A percentile compares a stretch with the other conserved stretches of the same genome.
Conservation (phyloP, 1,140 invertebrate species). For the Notospermus geniculatus region DNA sequence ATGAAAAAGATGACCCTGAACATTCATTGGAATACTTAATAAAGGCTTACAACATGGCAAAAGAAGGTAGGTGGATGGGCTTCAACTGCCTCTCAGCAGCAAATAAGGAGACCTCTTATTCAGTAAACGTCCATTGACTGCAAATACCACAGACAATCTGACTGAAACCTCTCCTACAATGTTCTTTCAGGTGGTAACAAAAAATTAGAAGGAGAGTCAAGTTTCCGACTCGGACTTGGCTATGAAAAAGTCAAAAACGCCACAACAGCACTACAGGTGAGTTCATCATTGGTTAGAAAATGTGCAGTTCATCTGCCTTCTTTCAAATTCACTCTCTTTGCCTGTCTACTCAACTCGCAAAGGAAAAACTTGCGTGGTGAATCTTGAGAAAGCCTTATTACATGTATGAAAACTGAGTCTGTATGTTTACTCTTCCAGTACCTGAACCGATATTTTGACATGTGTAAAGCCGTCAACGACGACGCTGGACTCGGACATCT, state of each 20-base stretch:
- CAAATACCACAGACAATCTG: too few relatives aligned
- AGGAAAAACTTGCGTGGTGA: too few relatives aligned
- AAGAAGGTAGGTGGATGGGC: constrained; percentile 37
- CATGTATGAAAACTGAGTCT: too few relatives aligned
- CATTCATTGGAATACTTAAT: constrained; percentile 34
- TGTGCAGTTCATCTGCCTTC: too few relatives aligned
- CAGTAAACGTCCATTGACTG: too few relatives aligned
- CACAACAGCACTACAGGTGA: constrained; percentile 47
- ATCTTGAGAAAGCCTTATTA: too few relatives aligned
- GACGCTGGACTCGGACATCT: constrained; percentile 44
- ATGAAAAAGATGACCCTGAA: constrained; percentile 28
- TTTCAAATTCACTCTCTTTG: too few relatives aligned
- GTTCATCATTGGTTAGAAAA: background rate
- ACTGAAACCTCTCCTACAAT: too few relatives aligned
- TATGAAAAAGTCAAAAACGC: constrained; percentile 41
- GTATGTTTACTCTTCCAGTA: constrained; percentile 44
- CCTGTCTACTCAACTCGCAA: too few relatives aligned
- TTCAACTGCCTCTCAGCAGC: too few relatives aligned
- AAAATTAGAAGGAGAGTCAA: constrained; percentile 43
- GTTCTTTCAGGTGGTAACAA: constrained; percentile 37
- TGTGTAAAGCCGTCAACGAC: constrained; percentile 37
- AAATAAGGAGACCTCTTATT: too few relatives aligned
- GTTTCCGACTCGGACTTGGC: constrained; percentile 46
- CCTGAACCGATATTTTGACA: constrained; percentile 45
- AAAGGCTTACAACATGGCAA: constrained; percentile 46